Conservation (phyloP, 2,797 vertebrate genomes). For the Sarcophilus harrisii region DNA sequence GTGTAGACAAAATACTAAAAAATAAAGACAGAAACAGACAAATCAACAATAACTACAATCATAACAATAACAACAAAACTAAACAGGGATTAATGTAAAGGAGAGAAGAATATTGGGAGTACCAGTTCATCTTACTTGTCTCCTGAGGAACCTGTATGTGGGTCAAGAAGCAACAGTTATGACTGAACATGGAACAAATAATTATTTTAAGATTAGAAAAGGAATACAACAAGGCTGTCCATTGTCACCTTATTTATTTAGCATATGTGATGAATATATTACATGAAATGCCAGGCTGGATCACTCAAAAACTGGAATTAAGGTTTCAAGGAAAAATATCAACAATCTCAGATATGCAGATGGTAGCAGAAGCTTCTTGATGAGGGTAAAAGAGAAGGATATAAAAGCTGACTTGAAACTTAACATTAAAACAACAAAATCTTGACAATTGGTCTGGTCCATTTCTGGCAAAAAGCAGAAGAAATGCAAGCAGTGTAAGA, state of each 20-base stretch:
- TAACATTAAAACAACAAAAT: neutral
- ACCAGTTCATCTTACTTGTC: neutral
- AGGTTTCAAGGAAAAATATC: neutral
- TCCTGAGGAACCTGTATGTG: neutral
- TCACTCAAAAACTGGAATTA: neutral
- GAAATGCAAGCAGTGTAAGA: neutral
- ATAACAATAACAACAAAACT: neutral
- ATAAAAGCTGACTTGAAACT: neutral
- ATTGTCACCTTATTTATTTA: neutral
- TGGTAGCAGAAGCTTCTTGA: neutral
- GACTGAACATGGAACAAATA: neutral
- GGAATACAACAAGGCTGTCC: neutral
- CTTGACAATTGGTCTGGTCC: neutral
- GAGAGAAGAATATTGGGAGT: neutral
- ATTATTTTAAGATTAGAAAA: neutral
- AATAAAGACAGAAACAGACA: too few species aligned
- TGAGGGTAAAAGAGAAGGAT: neutral
- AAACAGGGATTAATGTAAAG: neutral
- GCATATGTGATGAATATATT: neutral
- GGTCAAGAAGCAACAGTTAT: neutral
- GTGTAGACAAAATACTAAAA: neutral
- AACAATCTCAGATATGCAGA: neutral
- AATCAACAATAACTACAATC: neutral
- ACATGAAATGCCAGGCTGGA: neutral
- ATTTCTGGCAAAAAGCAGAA: neutral